These are phyloP conservation scores for Drosophila rubida DNA, from an alignment of 2,888 invertebrate genomes.

Conservation along the genomic window DNA sequence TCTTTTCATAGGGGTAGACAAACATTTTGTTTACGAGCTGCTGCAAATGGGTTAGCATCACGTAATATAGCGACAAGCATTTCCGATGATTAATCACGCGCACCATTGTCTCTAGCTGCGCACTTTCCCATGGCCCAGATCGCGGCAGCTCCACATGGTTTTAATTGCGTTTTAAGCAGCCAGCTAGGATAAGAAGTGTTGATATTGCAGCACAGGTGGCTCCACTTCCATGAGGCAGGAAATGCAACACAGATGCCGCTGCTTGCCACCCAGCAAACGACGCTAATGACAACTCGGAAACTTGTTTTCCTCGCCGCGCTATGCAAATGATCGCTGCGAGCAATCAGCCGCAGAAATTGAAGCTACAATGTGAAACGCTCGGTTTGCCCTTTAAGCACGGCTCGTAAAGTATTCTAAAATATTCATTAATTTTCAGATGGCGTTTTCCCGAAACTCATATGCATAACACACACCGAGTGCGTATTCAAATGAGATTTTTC, in stretches of 20 bases:
- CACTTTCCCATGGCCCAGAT: constrained; percentile 57
- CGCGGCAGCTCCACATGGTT: constrained; percentile 44
- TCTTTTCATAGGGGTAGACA: constrained; percentile 40
- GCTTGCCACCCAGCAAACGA: constrained; percentile 3
- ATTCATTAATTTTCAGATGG: constrained; percentile 71
- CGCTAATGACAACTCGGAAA: constrained; percentile 13
- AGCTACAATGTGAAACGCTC: constrained; percentile 19
- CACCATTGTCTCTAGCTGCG: constrained; percentile 41
- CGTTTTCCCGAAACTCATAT: constrained; percentile 34
- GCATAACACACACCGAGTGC: constrained; percentile 9
- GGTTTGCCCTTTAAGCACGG: constrained; percentile 52
- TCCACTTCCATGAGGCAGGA: constrained; percentile 28
- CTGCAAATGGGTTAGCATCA: constrained; percentile 75
- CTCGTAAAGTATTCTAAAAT: constrained; percentile 77
- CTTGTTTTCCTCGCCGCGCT: constrained; percentile 11
- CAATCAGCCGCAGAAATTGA: constrained; percentile 42
- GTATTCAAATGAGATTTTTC: constrained; percentile 78
- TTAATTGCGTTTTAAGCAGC: constrained; percentile 75
- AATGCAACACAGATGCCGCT: constrained; percentile 12
- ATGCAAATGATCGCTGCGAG: constrained; percentile 52
- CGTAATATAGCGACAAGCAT: constrained; percentile 73
- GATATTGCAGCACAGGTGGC: constrained; percentile 63
- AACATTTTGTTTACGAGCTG: constrained; percentile 70
- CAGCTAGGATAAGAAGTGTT: constrained; percentile 27
- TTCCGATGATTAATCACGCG: constrained; percentile 71